Evolutionary conservation across 2,888 invertebrate genomes (phyloP), one percentile per base, ranked within the genome.

Genomic region (Noctua pronuba): DNA sequence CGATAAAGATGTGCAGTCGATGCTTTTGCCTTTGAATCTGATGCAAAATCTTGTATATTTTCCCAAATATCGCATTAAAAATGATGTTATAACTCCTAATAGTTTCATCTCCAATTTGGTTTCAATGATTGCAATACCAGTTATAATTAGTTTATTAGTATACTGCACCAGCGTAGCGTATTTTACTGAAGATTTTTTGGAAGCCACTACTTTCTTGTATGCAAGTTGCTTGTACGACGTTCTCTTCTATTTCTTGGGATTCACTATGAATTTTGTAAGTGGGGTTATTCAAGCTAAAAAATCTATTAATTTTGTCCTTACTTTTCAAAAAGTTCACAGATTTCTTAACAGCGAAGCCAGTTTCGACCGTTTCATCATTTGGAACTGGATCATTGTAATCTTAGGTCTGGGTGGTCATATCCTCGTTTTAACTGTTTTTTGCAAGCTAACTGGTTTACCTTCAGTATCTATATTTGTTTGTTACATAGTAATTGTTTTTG

Each of bases 371-470:
- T 74, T 65, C n/a, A 69, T 69, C 1, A 1, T 41, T 8, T 68
- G 64, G 55, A 80, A 81, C 58, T 81, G 74, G 68, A 55, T 81
- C 1, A 62, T 16, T 46, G 52, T 82, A 18, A 41, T 76, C 38
- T 0, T 24, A 2, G 18, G 52, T 8, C 13, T 79, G 21, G 13
- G n/a, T 62, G 28, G 24, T 52, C 44, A 68, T 46, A 16, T 69
- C 5, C 16, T 55, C 0, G 6, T 35, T 5, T 3, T 52, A 16
- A 68, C 21, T 38, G 0, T 4, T 52, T 24, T 46, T 44, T 64
- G 31, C n/a, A 6, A 16, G 1, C 2, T 41, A 0, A 11, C 49
- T 60, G 21, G 60, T 35, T 10, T 80, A 44, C 41, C 64, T 16
- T 55, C 24, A 0, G 16, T 41, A 35, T 28, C 71, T 2, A n/a